Base-by-base conservation (phyloP, 2,113 vertebrate species). In the Scalopus aquaticus region DNA sequence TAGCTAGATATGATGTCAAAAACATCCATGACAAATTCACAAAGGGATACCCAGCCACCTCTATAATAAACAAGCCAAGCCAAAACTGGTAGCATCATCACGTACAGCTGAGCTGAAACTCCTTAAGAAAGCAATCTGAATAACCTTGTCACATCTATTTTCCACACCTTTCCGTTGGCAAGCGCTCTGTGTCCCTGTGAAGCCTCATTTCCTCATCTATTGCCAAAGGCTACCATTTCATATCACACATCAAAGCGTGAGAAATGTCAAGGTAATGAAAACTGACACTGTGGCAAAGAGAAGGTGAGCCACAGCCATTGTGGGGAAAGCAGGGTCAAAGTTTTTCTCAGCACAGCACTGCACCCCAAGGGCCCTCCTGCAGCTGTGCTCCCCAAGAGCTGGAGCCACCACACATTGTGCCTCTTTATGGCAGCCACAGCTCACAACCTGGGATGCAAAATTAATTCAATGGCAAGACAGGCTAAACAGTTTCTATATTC, bases 121-220 rank as follows among this genome's bases (percentile, higher is more conserved):
- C 77, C 89, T 94, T 89, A 97, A 96, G 93, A 95, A 95, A 95
- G 91, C 93, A 83, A 90, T 88, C 94, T 76, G 86, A 96, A 96
- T 93, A 97, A 97, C 95, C 97, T 96, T 96, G 93, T 97, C 97
- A 88, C 84, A 96, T 91, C 92, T 69, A 83, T 97, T 97, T 84
- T 96, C 93, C 90, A 97, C 78, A 67, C 93, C 35, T 96, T 90
- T 96, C 88, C 82, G 93, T 95, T 90, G 96, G 90, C 67, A 88
- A 76, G 72, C 1, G 10, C 65, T 96, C 92, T 39, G 3, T n/a
- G 86, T 95, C 84, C 76, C 81, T 0, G 32, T 70, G 95, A 96
- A 97, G 96, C 92, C 91, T 95, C 54, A 96, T 98, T 97, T 97
- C 89, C 94, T 94, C 87, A 70, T 80, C 81, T 76, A 88, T 92